phyloP scores from a whole-genome alignment of 1,140 invertebrate species.

The Heliothis subflexa region DNA sequence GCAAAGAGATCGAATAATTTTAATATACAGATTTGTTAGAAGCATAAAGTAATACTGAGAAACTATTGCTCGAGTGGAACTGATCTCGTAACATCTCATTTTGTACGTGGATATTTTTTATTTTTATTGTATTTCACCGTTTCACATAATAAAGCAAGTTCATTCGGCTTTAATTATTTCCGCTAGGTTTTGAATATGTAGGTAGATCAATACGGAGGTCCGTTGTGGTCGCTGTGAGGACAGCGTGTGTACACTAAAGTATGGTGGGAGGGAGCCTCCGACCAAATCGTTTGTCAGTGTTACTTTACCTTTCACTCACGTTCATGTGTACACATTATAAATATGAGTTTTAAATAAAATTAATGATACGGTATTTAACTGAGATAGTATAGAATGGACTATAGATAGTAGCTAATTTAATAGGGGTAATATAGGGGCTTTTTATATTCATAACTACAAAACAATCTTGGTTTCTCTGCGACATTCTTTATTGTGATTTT shows the following conservation, averaged over 20 bases:
- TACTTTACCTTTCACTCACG: constrained; percentile 38
- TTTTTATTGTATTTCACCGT: constrained; percentile 26
- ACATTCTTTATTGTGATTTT: constrained; percentile 41
- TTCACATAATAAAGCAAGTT: constrained; percentile 28
- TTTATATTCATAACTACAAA: constrained; percentile 59
- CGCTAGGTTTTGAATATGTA: constrained; percentile 25
- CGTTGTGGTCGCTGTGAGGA: neutral
- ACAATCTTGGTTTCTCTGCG: constrained; percentile 36
- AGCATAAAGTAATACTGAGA: constrained; percentile 46
- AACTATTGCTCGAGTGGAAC: constrained; percentile 11
- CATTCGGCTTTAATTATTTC: constrained; percentile 24
- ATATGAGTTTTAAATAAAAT: constrained; percentile 65
- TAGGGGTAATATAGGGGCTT: constrained; percentile 78
- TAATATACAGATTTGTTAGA: constrained; percentile 40
- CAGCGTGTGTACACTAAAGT: neutral
- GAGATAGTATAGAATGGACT: constrained; percentile 78
- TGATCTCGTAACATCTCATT: constrained; percentile 40
- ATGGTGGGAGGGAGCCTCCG: neutral
- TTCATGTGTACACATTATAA: constrained; percentile 51
- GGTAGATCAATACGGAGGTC: constrained; percentile 3
- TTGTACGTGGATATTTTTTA: constrained; percentile 30
- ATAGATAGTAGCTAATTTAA: constrained; percentile 82
- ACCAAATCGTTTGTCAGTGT: constrained; percentile 31
- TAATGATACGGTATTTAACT: constrained; percentile 76
- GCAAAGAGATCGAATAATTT: constrained; percentile 33